Evolutionary conservation across 1,140 invertebrate species (phyloP).

Genomic region (Neelides sp.): DNA sequence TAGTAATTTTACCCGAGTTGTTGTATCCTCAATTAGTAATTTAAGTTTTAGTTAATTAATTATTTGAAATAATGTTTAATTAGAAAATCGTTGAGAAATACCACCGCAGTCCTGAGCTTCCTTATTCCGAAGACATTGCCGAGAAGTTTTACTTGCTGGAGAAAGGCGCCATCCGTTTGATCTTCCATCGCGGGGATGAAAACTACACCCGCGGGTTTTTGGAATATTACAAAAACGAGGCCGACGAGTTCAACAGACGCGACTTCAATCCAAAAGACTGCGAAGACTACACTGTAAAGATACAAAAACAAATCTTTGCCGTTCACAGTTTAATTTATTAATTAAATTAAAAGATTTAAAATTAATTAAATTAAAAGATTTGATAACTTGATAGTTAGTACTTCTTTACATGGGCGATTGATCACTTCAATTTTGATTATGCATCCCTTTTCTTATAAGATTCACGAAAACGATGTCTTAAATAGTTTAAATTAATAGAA

Average conservation of each 20-base stretch:
- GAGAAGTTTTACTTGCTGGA: constrained; percentile 32
- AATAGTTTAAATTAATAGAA: too few relatives aligned
- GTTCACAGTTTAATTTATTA: too few relatives aligned
- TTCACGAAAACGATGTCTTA: too few relatives aligned
- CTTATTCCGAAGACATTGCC: constrained; percentile 47
- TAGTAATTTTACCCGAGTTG: too few relatives aligned
- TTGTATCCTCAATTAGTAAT: too few relatives aligned
- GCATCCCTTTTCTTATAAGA: too few relatives aligned
- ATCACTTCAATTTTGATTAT: too few relatives aligned
- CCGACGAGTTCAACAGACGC: neutral
- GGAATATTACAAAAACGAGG: constrained; percentile 13
- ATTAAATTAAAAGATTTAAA: too few relatives aligned
- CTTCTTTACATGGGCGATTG: too few relatives aligned
- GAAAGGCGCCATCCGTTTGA: constrained; percentile 16
- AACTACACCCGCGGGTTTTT: constrained; percentile 14
- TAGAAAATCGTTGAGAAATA: constrained; percentile 50
- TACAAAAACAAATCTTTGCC: too few relatives aligned
- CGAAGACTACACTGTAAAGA: constrained; percentile 1
- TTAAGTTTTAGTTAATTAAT: neutral
- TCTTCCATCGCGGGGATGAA: constrained; percentile 24
- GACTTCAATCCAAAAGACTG: constrained; percentile 8
- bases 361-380: too few relatives aligned
- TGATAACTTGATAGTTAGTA: too few relatives aligned
- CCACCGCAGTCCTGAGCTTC: constrained; percentile 42
- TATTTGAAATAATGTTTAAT: constrained; percentile 25